Evolutionary conservation across 2,797 vertebrate genomes (phyloP), one percentile per base, ranked within the genome.

Genomic region (Pogoniulus pusillus): DNA sequence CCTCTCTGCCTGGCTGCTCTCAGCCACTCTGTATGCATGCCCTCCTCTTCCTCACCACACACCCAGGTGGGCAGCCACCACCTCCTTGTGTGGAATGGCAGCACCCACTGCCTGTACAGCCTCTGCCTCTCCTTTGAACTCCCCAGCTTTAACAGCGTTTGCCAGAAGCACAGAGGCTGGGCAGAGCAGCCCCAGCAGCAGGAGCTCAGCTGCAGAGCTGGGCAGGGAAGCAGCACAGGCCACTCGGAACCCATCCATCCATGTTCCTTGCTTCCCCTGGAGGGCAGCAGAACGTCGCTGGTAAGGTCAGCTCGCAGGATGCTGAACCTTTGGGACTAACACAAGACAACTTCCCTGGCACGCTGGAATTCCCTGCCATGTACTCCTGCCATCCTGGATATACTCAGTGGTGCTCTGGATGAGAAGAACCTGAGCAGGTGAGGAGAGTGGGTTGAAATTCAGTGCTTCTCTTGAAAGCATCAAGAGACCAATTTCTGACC

Each of bases 211-310:
- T 71, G 60, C 3, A 17, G 68, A 89, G 10, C 51, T n/a, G 16
- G 22, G 12, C 17, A 54, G 2, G 57, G 53, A 70, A 65, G 37
- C n/a, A 30, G 34, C 41, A 7, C 34, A 37, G 90, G 83, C 80
- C 70, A 71, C 41, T 19, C 1, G 0, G 35, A 90, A 45, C 63
- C 64, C 81, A 72, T 76, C 24, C 79, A 71, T 70, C 8, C 68
- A 54, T 93, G 51, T 96, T 88, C 54, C 43, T 94, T 94, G 73
- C 86, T 95, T 93, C 95, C 95, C 96, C 94, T 96, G 91, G 95
- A 76, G 95, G 95, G 95, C 95, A 96, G 96, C 93, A 96, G 77
- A 96, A 91, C 96, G 73, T 95, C 96, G 94, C 95, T 89, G 62
- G 91, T 93, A 77, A 94, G 72, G 81, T 84, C 83, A 89, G 63